Evolutionary conservation across 2,888 invertebrate species (phyloP).

Genomic region (Automeris io): DNA sequence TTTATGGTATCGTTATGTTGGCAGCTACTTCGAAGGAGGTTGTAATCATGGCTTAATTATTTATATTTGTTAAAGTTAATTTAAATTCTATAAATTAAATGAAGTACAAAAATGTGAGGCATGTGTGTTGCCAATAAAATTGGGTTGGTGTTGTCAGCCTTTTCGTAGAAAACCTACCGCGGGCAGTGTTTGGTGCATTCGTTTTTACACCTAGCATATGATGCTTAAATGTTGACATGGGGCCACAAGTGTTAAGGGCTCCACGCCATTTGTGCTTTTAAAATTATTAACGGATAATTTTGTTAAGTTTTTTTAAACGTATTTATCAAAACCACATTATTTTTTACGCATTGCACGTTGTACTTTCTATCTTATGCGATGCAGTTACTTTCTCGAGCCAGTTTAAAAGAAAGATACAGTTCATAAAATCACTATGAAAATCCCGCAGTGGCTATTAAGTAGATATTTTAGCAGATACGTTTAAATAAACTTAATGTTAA

Average conservation of each 20-base stretch:
- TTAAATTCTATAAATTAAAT: background rate
- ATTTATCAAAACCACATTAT: background rate
- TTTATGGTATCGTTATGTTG: constrained; percentile 5
- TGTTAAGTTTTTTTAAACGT: constrained; percentile 11
- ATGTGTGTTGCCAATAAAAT: background rate
- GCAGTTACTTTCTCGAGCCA: no score
- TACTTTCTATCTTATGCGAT: no score
- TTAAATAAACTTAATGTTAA: background rate
- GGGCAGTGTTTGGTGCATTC: constrained; percentile 34
- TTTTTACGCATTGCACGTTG: background rate
- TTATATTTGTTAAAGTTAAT: background rate
- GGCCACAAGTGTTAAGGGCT: constrained; percentile 26
- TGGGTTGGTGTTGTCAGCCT: constrained; percentile 12
- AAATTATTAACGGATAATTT: constrained; percentile 27
- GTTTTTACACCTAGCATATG: constrained; percentile 47
- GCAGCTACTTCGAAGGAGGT: constrained; percentile 14
- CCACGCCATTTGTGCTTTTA: constrained; percentile 66
- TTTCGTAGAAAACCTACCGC: constrained; percentile 9
- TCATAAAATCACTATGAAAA: no score
- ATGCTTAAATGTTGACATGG: constrained; percentile 49
- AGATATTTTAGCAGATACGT: constrained; percentile 5
- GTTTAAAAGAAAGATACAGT: no score
- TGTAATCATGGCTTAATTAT: background rate
- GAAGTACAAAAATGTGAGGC: background rate
- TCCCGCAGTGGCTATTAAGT: no score